Conservation (phyloP, 2,888 invertebrate genomes). For the Philonicus albiceps region DNA sequence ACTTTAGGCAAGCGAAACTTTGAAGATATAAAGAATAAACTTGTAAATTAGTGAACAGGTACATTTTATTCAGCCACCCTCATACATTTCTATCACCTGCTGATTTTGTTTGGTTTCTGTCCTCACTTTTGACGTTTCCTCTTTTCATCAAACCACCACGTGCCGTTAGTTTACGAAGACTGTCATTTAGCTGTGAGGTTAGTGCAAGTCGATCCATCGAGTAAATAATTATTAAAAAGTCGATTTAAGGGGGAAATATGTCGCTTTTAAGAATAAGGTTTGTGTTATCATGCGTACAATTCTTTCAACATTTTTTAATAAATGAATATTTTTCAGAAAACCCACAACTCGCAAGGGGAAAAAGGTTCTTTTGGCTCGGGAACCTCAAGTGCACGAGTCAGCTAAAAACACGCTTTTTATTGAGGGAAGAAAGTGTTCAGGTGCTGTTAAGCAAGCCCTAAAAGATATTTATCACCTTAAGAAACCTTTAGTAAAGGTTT, state of each 20-base stretch:
- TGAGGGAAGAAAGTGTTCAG: conserved; percentile 82
- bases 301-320: not conserved
- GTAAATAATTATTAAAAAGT: not conserved
- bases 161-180: not conserved
- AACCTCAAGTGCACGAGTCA: conserved; percentile 89
- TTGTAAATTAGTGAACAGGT: not conserved
- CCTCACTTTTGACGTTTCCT: not conserved
- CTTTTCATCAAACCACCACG: not conserved
- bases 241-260: conserved; percentile 51
- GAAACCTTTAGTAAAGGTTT: conserved; percentile 81
- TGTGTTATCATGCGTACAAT: not conserved
- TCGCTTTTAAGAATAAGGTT: conserved; percentile 60
- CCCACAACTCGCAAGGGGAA: conserved; percentile 90
- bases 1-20: not conserved
- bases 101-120: not conserved
- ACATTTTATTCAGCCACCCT: not conserved
- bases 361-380: conserved; percentile 79
- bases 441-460: conserved; percentile 73
- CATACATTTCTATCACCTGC: not conserved
- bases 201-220: not conserved
- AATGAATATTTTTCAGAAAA: conserved; percentile 70
- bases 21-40: not conserved
- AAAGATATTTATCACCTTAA: conserved; percentile 89
- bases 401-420: conserved; percentile 84
- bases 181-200: not conserved